Conservation (phyloP, 2,888 invertebrate species). For the Ectemnius lituratus region DNA sequence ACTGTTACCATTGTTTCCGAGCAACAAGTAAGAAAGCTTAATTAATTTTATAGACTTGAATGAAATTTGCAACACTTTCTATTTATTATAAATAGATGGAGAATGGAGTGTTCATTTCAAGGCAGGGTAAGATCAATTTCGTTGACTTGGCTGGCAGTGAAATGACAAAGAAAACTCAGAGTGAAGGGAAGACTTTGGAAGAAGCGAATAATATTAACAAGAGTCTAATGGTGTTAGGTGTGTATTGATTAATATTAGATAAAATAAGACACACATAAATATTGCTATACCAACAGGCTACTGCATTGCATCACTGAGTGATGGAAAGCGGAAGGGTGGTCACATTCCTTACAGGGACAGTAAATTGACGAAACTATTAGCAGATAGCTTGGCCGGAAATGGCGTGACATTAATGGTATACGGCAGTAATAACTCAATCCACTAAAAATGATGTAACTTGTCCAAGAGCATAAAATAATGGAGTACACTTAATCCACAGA, state of each 20-base stretch:
- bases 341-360: constrained; percentile 97
- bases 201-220: constrained; percentile 98
- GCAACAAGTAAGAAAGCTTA: constrained; percentile 80
- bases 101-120: constrained; percentile 90
- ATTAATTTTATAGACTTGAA: neutral
- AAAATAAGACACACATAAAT: constrained; percentile 9
- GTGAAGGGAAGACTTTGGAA: constrained; percentile 91
- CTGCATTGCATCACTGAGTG: constrained; percentile 95
- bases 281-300: constrained; percentile 81
- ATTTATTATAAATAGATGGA: constrained; percentile 76
- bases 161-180: constrained; percentile 94
- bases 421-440: neutral
- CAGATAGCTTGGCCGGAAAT: constrained; percentile 95
- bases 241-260: constrained; percentile 31
- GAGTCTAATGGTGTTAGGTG: constrained; percentile 95
- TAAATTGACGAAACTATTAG: constrained; percentile 94
- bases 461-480: neutral
- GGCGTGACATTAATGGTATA: constrained; percentile 95
- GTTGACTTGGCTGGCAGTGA: constrained; percentile 98
- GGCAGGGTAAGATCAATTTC: constrained; percentile 96
- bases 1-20: constrained; percentile 94
- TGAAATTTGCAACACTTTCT: neutral
- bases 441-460: neutral
- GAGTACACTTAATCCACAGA: constrained; percentile 80
- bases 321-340: constrained; percentile 86